phyloP scores from a whole-genome alignment of 2,113 vertebrate genomes.

The Agapornis roseicollis region DNA sequence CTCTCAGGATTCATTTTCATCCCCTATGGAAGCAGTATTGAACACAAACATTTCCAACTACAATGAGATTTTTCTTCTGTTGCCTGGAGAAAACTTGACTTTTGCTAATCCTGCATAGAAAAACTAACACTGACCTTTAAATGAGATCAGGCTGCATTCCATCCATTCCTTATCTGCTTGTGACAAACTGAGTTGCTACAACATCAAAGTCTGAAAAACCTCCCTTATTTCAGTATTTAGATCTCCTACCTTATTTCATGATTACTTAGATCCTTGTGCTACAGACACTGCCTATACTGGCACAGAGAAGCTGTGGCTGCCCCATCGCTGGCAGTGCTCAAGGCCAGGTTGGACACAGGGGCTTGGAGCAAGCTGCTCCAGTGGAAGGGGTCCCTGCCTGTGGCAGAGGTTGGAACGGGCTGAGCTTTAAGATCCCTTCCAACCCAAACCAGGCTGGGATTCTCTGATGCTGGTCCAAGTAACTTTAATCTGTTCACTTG shows the following conservation, averaged over 20 bases:
- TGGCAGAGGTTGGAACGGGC: neutral
- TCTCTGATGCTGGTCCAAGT: neutral
- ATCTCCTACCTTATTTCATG: neutral
- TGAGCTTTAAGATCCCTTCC: neutral
- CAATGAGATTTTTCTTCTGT: neutral
- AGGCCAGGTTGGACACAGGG: neutral
- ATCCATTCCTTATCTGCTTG: neutral
- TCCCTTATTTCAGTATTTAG: neutral
- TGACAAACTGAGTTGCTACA: neutral
- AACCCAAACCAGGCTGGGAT: neutral
- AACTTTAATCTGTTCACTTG: neutral
- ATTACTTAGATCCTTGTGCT: neutral
- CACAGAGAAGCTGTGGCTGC: neutral
- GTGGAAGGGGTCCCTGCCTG: neutral
- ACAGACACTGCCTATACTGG: neutral
- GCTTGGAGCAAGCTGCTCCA: neutral
- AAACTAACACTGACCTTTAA: neutral
- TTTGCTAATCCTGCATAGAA: neutral
- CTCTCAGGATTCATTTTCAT: neutral
- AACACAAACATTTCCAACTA: neutral
- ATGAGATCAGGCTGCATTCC: neutral
- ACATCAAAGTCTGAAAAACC: neutral
- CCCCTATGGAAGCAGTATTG: neutral
- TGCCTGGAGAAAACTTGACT: neutral
- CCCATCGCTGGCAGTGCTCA: neutral